Conservation (phyloP, 2,797 vertebrate genomes). For the Petrocephalus sullivani region DNA sequence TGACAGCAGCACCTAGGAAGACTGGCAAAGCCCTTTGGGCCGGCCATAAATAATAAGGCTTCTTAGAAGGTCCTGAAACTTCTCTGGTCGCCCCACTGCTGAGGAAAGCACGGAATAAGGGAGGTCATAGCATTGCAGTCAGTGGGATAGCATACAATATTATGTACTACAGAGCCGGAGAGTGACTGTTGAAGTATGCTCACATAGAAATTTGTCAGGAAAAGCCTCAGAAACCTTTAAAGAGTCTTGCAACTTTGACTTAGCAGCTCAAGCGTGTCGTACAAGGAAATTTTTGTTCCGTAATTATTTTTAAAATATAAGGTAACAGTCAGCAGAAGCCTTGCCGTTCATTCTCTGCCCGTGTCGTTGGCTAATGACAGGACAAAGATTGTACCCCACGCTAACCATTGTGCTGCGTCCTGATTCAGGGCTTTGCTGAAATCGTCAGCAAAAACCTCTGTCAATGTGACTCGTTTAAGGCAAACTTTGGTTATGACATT, state of each 20-base stretch:
- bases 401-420: not conserved
- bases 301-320: slow-evolving; percentile 4
- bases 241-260: not conserved
- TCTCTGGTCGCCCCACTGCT: not conserved
- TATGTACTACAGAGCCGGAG: not conserved
- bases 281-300: not conserved
- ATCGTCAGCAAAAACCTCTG: not conserved
- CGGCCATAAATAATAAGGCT: not conserved
- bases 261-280: not conserved
- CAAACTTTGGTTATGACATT: not conserved
- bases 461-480: not conserved
- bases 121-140: not conserved
- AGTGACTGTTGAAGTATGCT: not conserved
- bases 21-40: not conserved
- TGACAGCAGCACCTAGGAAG: not conserved
- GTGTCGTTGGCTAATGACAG: slow-evolving; percentile 6
- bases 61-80: not conserved
- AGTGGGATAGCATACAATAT: not conserved
- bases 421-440: not conserved
- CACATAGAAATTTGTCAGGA: not conserved
- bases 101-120: not conserved
- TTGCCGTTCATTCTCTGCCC: not conserved
- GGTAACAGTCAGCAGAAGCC: not conserved
- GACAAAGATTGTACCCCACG: not conserved
- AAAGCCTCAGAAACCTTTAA: not conserved